Conservation (phyloP, 2,113 vertebrate genomes). For the Chaetura pelagica region DNA sequence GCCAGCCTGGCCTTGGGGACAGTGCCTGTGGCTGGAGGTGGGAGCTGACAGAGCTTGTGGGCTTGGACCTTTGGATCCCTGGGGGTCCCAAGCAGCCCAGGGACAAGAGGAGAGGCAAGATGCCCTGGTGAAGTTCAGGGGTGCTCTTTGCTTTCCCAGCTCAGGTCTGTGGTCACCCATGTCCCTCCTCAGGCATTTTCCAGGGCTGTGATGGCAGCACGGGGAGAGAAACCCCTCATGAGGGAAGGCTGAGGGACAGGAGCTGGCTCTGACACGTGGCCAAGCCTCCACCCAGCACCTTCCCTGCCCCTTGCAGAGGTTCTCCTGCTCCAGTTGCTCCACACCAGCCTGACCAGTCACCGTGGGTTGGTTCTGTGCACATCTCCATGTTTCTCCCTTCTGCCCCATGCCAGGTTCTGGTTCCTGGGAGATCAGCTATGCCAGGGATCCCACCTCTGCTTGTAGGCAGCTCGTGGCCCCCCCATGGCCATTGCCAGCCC, state of each 20-base stretch:
- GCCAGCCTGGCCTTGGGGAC: not conserved
- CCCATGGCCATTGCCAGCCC: not conserved
- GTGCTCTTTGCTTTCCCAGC: not conserved
- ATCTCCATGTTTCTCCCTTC: not conserved
- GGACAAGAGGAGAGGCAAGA: not conserved
- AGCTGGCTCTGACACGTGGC: not conserved
- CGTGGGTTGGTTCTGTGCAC: not conserved
- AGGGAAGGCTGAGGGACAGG: not conserved
- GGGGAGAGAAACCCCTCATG: not conserved
- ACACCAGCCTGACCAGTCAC: not conserved
- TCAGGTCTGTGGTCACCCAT: too few species aligned
- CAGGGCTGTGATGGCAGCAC: fast-evolving
- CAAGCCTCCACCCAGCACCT: not conserved
- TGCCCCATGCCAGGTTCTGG: not conserved
- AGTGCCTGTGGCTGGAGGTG: not conserved
- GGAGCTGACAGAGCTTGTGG: not conserved
- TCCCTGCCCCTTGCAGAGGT: not conserved
- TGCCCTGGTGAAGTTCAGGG: not conserved
- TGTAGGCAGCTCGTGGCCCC: not conserved
- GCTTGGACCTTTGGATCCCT: not conserved
- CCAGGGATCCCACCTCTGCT: not conserved
- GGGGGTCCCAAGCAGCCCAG: too few species aligned
- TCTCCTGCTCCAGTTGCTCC: not conserved
- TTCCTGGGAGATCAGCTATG: not conserved
- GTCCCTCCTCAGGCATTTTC: too few species aligned